Evolutionary conservation across 2,797 vertebrate genomes (phyloP).

Genomic region (Microcaecilia unicolor): DNA sequence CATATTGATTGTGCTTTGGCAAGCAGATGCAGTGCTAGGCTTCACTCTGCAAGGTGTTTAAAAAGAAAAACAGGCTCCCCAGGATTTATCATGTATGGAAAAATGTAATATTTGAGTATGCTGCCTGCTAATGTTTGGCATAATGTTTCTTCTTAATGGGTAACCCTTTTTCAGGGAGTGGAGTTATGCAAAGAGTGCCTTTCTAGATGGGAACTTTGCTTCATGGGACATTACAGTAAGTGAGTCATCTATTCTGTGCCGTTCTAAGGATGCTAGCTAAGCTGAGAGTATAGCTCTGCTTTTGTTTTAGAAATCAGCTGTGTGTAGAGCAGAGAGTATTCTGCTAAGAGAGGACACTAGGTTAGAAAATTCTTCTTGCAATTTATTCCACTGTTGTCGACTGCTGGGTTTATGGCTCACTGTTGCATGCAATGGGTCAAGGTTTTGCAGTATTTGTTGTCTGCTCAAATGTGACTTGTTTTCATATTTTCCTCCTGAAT

Average conservation of each 20-base stretch:
- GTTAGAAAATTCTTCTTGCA: slow-evolving; percentile 46
- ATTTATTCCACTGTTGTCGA: slow-evolving; percentile 44
- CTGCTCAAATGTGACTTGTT: slow-evolving; percentile 63
- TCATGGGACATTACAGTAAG: slow-evolving; percentile 97
- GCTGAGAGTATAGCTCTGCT: slow-evolving; percentile 60
- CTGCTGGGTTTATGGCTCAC: slow-evolving; percentile 43
- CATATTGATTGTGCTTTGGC: slow-evolving; percentile 99
- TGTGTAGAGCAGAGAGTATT: slow-evolving; percentile 41
- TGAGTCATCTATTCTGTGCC: slow-evolving; percentile 91
- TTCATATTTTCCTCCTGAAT: slow-evolving; percentile 68
- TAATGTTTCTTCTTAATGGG: slow-evolving; percentile 67
- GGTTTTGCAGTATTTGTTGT: slow-evolving; percentile 59
- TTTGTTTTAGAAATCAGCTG: slow-evolving; percentile 50
- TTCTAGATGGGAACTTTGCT: slow-evolving; percentile 81
- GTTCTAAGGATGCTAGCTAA: slow-evolving; percentile 56
- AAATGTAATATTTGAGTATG: slow-evolving; percentile 68
- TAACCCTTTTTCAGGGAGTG: slow-evolving; percentile 70
- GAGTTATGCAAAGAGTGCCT: slow-evolving; percentile 63
- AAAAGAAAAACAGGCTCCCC: slow-evolving; percentile 73
- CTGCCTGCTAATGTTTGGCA: slow-evolving; percentile 70
- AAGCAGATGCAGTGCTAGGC: slow-evolving; percentile 97
- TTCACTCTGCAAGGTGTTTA: slow-evolving; percentile 88
- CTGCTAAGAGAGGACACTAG: slow-evolving; percentile 38
- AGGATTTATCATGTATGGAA: slow-evolving; percentile 74
- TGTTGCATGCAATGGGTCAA: slow-evolving; percentile 58